phyloP scores from a whole-genome alignment of 1,140 invertebrate species.

The Drosophila burlai region DNA sequence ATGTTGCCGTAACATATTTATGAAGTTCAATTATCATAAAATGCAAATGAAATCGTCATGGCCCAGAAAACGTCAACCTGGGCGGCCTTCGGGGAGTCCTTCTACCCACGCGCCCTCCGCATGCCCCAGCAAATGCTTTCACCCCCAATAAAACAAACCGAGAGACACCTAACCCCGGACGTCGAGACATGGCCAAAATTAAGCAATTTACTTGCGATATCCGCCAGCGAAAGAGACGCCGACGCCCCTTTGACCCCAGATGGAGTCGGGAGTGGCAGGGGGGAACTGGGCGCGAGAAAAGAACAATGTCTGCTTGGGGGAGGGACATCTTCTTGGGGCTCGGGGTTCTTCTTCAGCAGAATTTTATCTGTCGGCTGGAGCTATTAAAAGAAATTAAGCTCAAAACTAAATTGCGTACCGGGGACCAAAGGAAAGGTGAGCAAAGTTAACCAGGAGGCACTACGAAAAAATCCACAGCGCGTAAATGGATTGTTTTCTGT shows the following conservation, averaged over 20 bases:
- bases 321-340: constrained; percentile 25
- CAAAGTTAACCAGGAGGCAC: constrained; percentile 26
- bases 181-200: constrained; percentile 76
- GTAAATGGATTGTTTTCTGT: not conserved
- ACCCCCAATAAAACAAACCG: constrained; percentile 77
- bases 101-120: not conserved
- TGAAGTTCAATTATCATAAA: constrained; percentile 84
- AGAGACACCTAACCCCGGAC: constrained; percentile 58
- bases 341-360: constrained; percentile 49
- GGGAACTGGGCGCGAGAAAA: constrained; percentile 41
- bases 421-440: constrained; percentile 63
- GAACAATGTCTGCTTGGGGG: constrained; percentile 42
- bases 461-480: not conserved
- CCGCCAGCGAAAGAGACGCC: constrained; percentile 48
- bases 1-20: constrained; percentile 83
- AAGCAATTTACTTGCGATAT: constrained; percentile 83
- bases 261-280: constrained; percentile 27
- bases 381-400: constrained; percentile 85
- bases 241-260: constrained; percentile 58
- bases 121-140: constrained; percentile 17
- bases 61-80: constrained; percentile 78
- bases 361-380: constrained; percentile 79
- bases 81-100: constrained; percentile 32
- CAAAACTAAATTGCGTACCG: constrained; percentile 82
- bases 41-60: constrained; percentile 84